These are phyloP conservation scores for Coleophora flavipennella DNA, from an alignment of 2,888 invertebrate species.

Conservation along the genomic window DNA sequence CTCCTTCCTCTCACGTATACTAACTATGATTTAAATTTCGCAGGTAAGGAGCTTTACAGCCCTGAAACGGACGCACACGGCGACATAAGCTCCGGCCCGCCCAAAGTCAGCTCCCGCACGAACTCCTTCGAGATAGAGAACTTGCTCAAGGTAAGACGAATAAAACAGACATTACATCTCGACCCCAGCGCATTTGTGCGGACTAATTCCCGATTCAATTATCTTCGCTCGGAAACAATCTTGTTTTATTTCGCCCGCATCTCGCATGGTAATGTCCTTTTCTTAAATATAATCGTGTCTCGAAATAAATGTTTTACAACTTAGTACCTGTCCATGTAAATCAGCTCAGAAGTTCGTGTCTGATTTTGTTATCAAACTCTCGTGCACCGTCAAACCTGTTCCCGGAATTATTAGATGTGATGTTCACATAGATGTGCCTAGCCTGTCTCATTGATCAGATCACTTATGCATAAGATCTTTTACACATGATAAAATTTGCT, in stretches of 20 bases:
- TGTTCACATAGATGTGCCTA: conserved; percentile 15
- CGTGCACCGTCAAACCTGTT: too few relatives aligned
- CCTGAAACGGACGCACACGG: conserved; percentile 70
- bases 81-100: conserved; percentile 44
- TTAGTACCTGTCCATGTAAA: conserved; percentile 23
- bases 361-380: conserved; percentile 10
- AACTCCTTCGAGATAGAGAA: conserved; percentile 97
- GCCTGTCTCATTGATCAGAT: conserved; percentile 13
- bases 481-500: too few relatives aligned
- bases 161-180: conserved; percentile 20
- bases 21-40: background rate
- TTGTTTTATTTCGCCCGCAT: conserved; percentile 39
- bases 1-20: too few relatives aligned
- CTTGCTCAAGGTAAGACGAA: conserved; percentile 80
- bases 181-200: conserved; percentile 29
- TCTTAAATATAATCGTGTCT: conserved; percentile 43
- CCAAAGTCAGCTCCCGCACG: conserved; percentile 84
- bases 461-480: too few relatives aligned
- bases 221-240: conserved; percentile 33
- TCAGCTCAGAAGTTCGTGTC: conserved; percentile 26
- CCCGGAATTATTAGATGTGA: conserved; percentile 18
- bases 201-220: conserved; percentile 41
- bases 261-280: conserved; percentile 43
- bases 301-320: conserved; percentile 24
- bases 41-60: conserved; percentile 83